Evolutionary conservation across 2,797 vertebrate genomes (phyloP).

Genomic region (Oryzias dopingdopingensis): DNA sequence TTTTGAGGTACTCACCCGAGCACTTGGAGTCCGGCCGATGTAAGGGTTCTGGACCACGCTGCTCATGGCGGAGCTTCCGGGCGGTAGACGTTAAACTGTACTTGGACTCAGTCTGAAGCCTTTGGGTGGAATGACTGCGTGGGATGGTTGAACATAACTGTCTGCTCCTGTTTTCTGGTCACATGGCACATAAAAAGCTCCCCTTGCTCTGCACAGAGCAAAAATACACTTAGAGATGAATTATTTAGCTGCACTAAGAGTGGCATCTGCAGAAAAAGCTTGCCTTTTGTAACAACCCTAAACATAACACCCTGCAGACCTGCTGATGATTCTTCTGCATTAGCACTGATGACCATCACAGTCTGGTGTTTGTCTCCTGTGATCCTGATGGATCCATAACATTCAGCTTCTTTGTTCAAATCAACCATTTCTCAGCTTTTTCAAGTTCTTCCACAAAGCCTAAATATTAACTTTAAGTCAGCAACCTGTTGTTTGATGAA

Average conservation of each 20-base stretch:
- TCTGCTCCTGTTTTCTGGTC: constrained; percentile 45
- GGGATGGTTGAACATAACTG: constrained; percentile 15
- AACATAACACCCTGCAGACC: neutral
- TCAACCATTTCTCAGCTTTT: too few species aligned
- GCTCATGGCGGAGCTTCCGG: constrained; percentile 56
- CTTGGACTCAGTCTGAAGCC: constrained; percentile 7
- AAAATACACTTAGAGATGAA: constrained; percentile 79
- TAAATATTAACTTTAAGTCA: too few species aligned
- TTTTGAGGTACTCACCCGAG: constrained; percentile 79
- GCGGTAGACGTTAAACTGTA: constrained; percentile 15
- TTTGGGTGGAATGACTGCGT: constrained; percentile 7
- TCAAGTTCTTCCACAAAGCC: too few species aligned
- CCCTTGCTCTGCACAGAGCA: constrained; percentile 66
- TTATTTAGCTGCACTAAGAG: constrained; percentile 82
- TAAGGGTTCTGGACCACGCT: constrained; percentile 72
- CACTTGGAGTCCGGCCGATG: constrained; percentile 69
- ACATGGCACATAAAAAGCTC: constrained; percentile 71
- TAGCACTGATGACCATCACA: too few species aligned
- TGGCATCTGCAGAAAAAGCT: constrained; percentile 78
- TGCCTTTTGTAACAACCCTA: constrained; percentile 34
- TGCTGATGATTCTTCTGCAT: too few species aligned
- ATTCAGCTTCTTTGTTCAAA: too few species aligned
- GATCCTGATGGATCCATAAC: too few species aligned
- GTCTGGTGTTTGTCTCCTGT: too few species aligned
- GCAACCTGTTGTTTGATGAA: too few species aligned